A percentile compares a stretch with the other conserved stretches of the same genome.
Evolutionary conservation across 1,140 invertebrate genomes (phyloP).

Genomic region (Ladona fulva): DNA sequence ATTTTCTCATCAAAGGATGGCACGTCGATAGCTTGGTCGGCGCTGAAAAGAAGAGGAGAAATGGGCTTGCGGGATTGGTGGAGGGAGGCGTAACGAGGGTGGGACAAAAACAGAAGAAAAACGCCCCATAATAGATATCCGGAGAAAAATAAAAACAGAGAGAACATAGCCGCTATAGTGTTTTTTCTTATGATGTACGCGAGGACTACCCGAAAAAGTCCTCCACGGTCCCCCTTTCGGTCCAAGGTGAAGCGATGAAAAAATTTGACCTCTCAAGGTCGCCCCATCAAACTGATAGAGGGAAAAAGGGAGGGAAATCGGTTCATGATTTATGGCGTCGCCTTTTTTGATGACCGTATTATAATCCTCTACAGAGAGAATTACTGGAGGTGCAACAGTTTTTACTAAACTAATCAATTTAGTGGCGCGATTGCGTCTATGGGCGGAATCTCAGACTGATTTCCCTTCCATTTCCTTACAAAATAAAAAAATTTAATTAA

Average conservation of each 20-base stretch:
- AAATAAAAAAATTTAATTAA: no score
- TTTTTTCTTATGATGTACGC: no score
- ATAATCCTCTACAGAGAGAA: background rate
- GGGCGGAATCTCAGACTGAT: no score
- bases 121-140: background rate
- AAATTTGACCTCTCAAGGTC: background rate
- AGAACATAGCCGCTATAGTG: no score
- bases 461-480: no score
- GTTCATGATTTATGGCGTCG: background rate
- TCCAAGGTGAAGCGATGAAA: background rate
- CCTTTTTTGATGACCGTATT: background rate
- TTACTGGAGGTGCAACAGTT: background rate
- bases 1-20: background rate
- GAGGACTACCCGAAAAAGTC: no score
- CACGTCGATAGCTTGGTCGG: background rate
- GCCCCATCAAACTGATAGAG: background rate
- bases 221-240: no score
- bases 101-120: background rate
- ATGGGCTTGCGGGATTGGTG: background rate
- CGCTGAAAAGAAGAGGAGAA: background rate
- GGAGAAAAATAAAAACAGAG: background rate
- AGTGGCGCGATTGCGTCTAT: no score
- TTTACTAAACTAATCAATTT: no score
- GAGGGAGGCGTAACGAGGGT: background rate
- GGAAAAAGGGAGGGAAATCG: background rate